Evolutionary conservation across 2,888 invertebrate species (phyloP).

Genomic region (Caenorhabditis sulstoni): DNA sequence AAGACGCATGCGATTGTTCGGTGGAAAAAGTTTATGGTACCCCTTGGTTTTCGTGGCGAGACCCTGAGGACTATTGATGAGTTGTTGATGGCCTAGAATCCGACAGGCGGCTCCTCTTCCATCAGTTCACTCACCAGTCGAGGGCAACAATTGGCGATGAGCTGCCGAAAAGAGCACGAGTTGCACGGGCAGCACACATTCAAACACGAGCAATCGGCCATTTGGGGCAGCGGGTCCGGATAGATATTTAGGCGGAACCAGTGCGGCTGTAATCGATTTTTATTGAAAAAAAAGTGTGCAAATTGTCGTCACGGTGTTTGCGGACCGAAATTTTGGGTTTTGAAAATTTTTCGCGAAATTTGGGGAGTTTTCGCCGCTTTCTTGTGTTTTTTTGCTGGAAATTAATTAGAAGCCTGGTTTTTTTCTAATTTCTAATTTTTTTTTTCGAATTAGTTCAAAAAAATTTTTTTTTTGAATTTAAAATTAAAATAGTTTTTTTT

Average conservation of each 20-base stretch:
- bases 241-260: slow-evolving; percentile 34
- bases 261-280: slow-evolving; percentile 25
- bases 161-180: slow-evolving; percentile 36
- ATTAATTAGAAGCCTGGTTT: too few species aligned
- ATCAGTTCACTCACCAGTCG: slow-evolving; percentile 19
- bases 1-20: too few species aligned
- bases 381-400: too few species aligned
- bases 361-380: neutral
- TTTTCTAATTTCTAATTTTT: too few species aligned
- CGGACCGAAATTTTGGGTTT: neutral
- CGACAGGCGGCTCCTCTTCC: too few species aligned
- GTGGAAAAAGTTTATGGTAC: too few species aligned
- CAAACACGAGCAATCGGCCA: slow-evolving; percentile 46
- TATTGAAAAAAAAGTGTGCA: neutral
- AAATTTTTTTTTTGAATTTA: too few species aligned
- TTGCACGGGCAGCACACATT: slow-evolving; percentile 38
- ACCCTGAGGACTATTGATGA: too few species aligned
- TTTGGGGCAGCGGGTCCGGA: slow-evolving; percentile 21
- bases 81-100: too few species aligned
- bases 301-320: neutral
- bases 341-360: neutral
- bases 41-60: too few species aligned
- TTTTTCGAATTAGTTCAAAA: too few species aligned
- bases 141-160: slow-evolving; percentile 24
- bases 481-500: too few species aligned